A percentile compares a stretch with the other conserved stretches of the same genome.
Evolutionary conservation across 1,140 invertebrate species (phyloP).

Genomic region (Drosophila kanapiae): DNA sequence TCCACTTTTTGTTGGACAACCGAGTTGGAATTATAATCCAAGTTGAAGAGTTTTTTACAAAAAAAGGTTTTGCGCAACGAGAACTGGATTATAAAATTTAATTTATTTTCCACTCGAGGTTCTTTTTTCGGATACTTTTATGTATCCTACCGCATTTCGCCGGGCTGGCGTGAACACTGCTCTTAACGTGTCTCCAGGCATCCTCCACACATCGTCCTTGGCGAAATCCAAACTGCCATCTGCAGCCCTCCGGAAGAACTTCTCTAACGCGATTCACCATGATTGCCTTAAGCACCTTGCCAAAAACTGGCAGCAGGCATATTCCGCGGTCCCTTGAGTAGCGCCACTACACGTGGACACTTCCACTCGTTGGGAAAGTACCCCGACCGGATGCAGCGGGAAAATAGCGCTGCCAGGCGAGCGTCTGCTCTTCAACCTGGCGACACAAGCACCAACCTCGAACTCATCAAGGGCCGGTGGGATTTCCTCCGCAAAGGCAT

Average conservation of each 20-base stretch:
- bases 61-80: too few species aligned
- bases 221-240: constrained; percentile 40
- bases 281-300: constrained; percentile 41
- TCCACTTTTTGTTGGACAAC: too few species aligned
- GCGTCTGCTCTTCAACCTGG: constrained; percentile 4
- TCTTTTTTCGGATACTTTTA: too few species aligned
- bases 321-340: constrained; percentile 19
- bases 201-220: constrained; percentile 8
- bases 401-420: constrained; percentile 9
- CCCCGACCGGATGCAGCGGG: neutral
- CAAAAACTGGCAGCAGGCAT: constrained; percentile 1
- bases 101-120: too few species aligned
- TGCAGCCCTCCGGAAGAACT: constrained; percentile 13
- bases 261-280: constrained; percentile 35
- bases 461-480: constrained; percentile 8
- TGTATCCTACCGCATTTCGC: too few species aligned
- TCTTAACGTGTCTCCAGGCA: too few species aligned
- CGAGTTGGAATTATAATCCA: too few species aligned
- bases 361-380: constrained; percentile 6
- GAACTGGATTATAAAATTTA: too few species aligned
- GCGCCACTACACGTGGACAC: too few species aligned
- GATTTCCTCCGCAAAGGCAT: neutral
- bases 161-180: too few species aligned
- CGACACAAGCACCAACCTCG: constrained; percentile 23
- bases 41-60: too few species aligned